These are phyloP conservation scores for Harpagoxenus sublaevis DNA, from an alignment of 2,888 invertebrate species.

Conservation along the genomic window DNA sequence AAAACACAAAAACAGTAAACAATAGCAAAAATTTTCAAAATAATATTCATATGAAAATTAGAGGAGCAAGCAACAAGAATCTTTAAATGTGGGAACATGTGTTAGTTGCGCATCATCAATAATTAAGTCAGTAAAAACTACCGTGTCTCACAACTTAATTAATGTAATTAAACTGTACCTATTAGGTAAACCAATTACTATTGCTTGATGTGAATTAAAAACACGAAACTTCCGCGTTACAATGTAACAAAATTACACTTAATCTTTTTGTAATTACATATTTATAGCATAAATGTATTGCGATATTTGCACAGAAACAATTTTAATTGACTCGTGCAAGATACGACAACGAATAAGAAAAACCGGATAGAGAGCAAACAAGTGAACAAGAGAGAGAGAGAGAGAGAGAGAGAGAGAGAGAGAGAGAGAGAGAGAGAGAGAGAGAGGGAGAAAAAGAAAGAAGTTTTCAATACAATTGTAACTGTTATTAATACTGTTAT, in stretches of 20 bases:
- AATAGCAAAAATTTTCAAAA: neutral
- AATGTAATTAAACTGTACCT: slow-evolving; percentile 39
- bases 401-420: neutral
- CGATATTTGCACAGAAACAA: slow-evolving; percentile 6
- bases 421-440: neutral
- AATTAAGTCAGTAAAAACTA: slow-evolving; percentile 12
- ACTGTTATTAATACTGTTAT: neutral
- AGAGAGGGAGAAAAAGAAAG: neutral
- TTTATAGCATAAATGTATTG: neutral
- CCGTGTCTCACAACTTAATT: slow-evolving; percentile 32
- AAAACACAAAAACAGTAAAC: neutral
- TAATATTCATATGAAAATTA: neutral
- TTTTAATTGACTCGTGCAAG: slow-evolving; percentile 3
- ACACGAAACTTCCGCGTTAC: slow-evolving; percentile 27
- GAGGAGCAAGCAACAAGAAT: neutral
- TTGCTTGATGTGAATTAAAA: slow-evolving; percentile 31
- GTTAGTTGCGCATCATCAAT: slow-evolving; percentile 27
- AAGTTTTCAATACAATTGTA: neutral
- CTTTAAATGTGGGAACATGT: neutral
- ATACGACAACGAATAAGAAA: neutral
- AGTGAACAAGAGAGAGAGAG: neutral
- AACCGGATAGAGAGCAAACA: neutral
- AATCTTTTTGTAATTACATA: slow-evolving; percentile 26
- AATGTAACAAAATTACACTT: slow-evolving; percentile 14
- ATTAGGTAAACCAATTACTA: slow-evolving; percentile 27